Conservation (phyloP, 2,113 vertebrate genomes). For the Mus musculus region DNA sequence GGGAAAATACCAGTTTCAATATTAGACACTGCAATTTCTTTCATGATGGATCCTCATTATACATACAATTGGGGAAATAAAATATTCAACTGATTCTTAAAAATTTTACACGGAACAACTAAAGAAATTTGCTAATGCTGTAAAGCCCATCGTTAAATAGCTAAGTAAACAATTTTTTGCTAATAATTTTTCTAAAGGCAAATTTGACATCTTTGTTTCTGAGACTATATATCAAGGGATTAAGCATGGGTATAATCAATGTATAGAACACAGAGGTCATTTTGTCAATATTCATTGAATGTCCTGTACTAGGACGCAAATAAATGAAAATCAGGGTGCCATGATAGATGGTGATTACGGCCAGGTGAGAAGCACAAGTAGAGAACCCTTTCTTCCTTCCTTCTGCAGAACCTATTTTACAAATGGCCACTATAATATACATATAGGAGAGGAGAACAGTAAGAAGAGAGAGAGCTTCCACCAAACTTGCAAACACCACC, state of each 20-base stretch:
- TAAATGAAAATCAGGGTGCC: constrained; percentile 55
- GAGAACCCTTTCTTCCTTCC: constrained; percentile 68
- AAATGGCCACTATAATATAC: background rate
- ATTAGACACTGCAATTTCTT: background rate
- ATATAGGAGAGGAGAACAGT: background rate
- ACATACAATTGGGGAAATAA: background rate
- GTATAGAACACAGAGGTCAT: constrained; percentile 68
- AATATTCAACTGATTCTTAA: background rate
- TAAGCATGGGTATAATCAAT: constrained; percentile 59
- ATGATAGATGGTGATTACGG: constrained; percentile 65
- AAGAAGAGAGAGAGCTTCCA: background rate
- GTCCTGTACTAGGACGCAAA: constrained; percentile 15
- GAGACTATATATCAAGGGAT: constrained; percentile 73
- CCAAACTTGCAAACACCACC: background rate
- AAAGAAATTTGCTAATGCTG: background rate
- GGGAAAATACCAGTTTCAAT: background rate
- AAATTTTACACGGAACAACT: background rate
- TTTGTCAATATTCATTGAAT: constrained; percentile 47
- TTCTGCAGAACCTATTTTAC: background rate
- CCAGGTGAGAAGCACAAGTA: constrained; percentile 66
- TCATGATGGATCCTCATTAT: background rate
- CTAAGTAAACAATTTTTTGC: background rate
- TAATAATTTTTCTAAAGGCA: background rate
- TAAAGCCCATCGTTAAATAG: background rate
- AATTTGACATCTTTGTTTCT: constrained; percentile 70